Base-by-base conservation (phyloP, 2,888 invertebrate species). In the Alloplasta piceator region DNA sequence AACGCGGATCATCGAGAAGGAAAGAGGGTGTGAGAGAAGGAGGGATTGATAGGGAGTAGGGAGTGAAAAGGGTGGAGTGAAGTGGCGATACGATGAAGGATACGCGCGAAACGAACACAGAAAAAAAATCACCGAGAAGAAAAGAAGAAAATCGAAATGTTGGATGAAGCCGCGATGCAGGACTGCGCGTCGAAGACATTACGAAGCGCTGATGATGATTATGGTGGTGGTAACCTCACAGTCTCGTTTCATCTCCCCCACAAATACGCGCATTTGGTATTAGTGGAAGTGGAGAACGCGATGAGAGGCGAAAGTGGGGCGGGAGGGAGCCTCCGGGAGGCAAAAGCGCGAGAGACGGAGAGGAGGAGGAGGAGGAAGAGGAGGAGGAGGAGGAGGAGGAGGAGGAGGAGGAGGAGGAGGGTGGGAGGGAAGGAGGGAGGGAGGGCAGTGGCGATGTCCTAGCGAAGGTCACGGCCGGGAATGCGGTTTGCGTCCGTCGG, bases 381-480 rank as follows among this genome's bases (percentile, higher is more conserved):
- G n/a, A n/a, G n/a, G n/a, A n/a, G n/a, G n/a, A n/a, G n/a, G n/a
- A 74, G 78, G 78, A n/a, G n/a, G 83, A 70, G 64, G 76, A 50
- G 79, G 80, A 78, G 78, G 52, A 61, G 60, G 77, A 60, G 79
- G 26, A 78, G 77, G 75, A 70, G 60, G n/a, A 74, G 78, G 78
- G 52, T 41, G 68, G 60, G 74, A 41, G 56, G 78, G 78, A 50
- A 3, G 66, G 83, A 82, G 86, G 86, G 86, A 87, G 89, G 86
- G 90, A 87, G 88, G 89, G 88, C 88, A 89, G 90, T 91, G 92
- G 90, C 91, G 92, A 92, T 92, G 92, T 92, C 92, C 92, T 92
- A 91, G 92, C 92, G 92, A 91, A 91, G 92, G 92, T 91, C 92
- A 92, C 91, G 92, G 92, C 86, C 91, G 91, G 91, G 92, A 92